Evolutionary conservation across 1,140 invertebrate genomes (phyloP).

Genomic region (Solenopsis fugax): DNA sequence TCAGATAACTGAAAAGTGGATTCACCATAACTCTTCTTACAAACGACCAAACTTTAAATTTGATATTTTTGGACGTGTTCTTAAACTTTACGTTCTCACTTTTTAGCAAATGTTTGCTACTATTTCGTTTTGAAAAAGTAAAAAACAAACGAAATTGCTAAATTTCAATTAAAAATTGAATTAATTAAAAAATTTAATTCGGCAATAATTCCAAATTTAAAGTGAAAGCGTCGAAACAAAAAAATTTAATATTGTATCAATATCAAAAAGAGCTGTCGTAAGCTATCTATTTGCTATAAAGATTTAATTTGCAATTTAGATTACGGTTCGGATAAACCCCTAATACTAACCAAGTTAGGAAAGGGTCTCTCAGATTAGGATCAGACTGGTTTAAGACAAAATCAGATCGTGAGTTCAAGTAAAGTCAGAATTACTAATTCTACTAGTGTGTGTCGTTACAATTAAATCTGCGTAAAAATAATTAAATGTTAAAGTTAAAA

Average conservation of each 20-base stretch:
- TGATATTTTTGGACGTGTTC: conserved; percentile 24
- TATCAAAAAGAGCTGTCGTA: not conserved
- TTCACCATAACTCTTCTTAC: not conserved
- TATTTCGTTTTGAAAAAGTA: not conserved
- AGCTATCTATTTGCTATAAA: not conserved
- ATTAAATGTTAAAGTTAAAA: not conserved
- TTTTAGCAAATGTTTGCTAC: not conserved
- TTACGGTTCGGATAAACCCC: not conserved
- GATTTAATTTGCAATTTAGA: conserved; percentile 6
- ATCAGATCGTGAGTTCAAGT: not conserved
- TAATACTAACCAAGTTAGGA: not conserved
- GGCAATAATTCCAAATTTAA: not conserved
- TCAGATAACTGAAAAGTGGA: not conserved
- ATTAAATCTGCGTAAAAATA: not conserved
- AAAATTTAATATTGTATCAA: not conserved
- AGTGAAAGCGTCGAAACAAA: not conserved
- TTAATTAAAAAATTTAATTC: not conserved
- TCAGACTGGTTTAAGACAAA: not conserved
- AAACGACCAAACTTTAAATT: conserved; percentile 33
- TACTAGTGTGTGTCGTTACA: not conserved
- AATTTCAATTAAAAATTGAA: not conserved
- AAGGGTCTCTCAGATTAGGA: not conserved
- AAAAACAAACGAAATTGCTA: not conserved
- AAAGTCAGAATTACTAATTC: conserved; percentile 5
- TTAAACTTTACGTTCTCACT: not conserved